These are phyloP conservation scores for Clavelina lepadiformis DNA, from an alignment of 23 tunicate species.

Conservation along the genomic window DNA sequence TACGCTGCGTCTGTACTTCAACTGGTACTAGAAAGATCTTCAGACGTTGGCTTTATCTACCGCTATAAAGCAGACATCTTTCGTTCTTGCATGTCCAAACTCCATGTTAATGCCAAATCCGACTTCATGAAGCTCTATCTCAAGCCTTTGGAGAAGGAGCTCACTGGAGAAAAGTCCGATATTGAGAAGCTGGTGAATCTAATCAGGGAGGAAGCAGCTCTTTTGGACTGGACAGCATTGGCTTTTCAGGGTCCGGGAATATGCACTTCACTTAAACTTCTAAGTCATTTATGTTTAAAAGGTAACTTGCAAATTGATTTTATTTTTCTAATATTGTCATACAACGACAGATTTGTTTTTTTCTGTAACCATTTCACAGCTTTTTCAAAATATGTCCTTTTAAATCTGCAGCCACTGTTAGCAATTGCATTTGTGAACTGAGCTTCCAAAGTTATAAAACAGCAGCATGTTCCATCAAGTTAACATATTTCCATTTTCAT, in stretches of 20 bases:
- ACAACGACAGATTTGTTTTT: too few relatives aligned
- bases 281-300: conserved; percentile 37
- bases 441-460: too few relatives aligned
- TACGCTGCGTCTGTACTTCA: conserved; percentile 57
- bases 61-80: conserved; percentile 6
- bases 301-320: too few relatives aligned
- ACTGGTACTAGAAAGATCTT: conserved; percentile 22
- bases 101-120: conserved; percentile 8
- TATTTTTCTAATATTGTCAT: too few relatives aligned
- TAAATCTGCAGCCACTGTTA: too few relatives aligned
- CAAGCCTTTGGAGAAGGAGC: conserved; percentile 31
- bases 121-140: conserved; percentile 46
- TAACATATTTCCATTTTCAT: too few relatives aligned
- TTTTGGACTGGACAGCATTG: conserved; percentile 68
- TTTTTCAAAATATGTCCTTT: too few relatives aligned
- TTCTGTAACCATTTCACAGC: too few relatives aligned
- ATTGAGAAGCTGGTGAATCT: conserved; percentile 31
- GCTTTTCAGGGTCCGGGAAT: conserved; percentile 58
- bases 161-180: conserved; percentile 10
- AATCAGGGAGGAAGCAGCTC: conserved; percentile 21
- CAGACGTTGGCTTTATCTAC: conserved; percentile 37
- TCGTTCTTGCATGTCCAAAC: conserved; percentile 25
- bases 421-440: too few relatives aligned
- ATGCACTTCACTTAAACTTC: conserved; percentile 48
- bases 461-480: too few relatives aligned